Percentiles rank a stretch among this genome's conserved stretches.
These are phyloP conservation scores for Aphelenchoides fujianensis DNA, from an alignment of 1,140 invertebrate species.

Conservation along the genomic window DNA sequence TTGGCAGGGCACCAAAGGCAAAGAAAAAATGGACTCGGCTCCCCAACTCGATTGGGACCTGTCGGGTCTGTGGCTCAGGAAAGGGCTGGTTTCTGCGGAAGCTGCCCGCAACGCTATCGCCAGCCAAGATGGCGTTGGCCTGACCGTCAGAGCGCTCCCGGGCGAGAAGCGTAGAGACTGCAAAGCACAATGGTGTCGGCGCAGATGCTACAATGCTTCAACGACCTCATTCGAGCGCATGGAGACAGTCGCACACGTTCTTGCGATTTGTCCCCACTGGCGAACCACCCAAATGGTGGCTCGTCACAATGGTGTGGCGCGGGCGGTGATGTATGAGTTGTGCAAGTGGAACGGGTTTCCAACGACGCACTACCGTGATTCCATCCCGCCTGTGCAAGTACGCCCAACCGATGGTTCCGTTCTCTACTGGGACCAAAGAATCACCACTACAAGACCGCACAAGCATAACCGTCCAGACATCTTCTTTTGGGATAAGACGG, in stretches of 20 bases:
- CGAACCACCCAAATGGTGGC: slow-evolving; percentile 22
- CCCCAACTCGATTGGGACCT: not conserved
- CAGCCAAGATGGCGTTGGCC: slow-evolving; percentile 19
- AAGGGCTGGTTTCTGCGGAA: slow-evolving; percentile 6
- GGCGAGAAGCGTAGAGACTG: not conserved
- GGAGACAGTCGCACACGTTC: slow-evolving; percentile 25
- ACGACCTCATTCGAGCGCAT: not conserved
- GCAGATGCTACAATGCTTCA: not conserved
- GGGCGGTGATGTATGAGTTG: slow-evolving; percentile 19
- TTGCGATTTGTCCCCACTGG: slow-evolving; percentile 13
- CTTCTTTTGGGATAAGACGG: slow-evolving; percentile 6
- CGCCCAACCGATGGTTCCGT: not conserved
- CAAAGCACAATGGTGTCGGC: slow-evolving; percentile 6
- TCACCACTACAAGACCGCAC: slow-evolving; percentile 9
- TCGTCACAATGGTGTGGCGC: slow-evolving; percentile 23
- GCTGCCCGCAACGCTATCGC: slow-evolving; percentile 28
- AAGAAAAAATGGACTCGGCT: not conserved
- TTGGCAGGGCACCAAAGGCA: slow-evolving; percentile 2
- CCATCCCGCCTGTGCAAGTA: slow-evolving; percentile 19
- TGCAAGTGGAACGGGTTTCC: slow-evolving; percentile 19
- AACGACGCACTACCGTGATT: slow-evolving; percentile 14
- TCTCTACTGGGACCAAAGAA: slow-evolving; percentile 20
- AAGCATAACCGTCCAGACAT: slow-evolving; percentile 24
- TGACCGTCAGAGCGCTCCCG: not conserved
- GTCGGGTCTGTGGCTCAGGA: slow-evolving; percentile 23